Conservation (phyloP, 2,113 vertebrate genomes). For the Pelobates fuscus region DNA sequence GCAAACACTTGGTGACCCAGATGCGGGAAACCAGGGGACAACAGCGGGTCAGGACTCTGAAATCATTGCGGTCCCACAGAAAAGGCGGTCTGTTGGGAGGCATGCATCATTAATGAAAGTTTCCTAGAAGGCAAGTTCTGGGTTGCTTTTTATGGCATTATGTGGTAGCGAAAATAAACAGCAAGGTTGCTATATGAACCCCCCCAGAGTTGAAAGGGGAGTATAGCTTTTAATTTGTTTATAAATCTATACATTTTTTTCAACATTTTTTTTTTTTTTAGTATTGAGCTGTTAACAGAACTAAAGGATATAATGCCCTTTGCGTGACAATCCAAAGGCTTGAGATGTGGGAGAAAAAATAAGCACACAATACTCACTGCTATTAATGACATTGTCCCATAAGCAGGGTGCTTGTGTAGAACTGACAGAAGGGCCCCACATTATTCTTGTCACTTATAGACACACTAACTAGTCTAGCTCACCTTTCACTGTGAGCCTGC, state of each 20-base stretch:
- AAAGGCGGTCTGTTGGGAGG: no score
- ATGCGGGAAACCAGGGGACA: no score
- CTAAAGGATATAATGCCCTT: slow-evolving; percentile 14
- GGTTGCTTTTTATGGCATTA: no score
- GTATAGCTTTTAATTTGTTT: no score
- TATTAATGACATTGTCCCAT: background rate
- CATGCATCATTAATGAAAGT: no score
- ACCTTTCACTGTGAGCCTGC: background rate
- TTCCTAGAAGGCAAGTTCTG: no score
- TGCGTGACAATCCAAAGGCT: slow-evolving; percentile 25
- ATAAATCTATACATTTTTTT: slow-evolving; percentile 12
- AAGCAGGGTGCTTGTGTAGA: background rate
- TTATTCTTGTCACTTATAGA: background rate
- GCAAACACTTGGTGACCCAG: no score
- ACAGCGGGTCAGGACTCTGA: no score
- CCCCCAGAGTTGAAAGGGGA: slow-evolving; percentile 19
- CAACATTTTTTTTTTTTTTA: slow-evolving; percentile 36
- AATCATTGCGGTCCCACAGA: no score
- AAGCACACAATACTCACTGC: slow-evolving; percentile 21
- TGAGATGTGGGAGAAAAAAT: slow-evolving; percentile 14
- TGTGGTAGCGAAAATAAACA: slow-evolving; percentile 47
- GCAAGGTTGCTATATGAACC: slow-evolving; percentile 32
- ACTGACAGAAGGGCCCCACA: background rate
- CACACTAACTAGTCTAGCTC: background rate
- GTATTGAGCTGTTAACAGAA: slow-evolving; percentile 21